Base-by-base conservation (phyloP, 2,797 vertebrate genomes). In the Tragopan temminckii region DNA sequence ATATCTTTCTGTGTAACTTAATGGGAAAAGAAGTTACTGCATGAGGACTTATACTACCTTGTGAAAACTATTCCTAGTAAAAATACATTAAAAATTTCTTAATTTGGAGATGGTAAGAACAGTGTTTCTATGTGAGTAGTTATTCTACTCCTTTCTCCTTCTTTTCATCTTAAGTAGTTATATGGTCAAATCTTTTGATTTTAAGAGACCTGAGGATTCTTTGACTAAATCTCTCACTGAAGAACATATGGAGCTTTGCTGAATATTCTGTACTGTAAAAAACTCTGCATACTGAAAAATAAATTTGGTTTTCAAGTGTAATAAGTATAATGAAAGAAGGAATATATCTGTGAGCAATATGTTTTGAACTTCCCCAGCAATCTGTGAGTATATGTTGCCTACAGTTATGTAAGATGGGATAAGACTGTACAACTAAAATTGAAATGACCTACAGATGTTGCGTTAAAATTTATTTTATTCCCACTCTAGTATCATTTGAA, bases 21-120 rank as follows among this genome's bases (percentile, higher is more conserved):
- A 3, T 57, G 5, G 7, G 1, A 33, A 82, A 77, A 80, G 15
- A 63, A 14, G 12, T 63, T 48, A 46, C 7, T 43, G 42, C 42
- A 18, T 5, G 14, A 62, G 2, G 57, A 61, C 36, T 63, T 57
- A 12, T 27, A n/a, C 1, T 38, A 58, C 11, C 15, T 79, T 74
- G 3, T 45, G 7, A 16, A 24, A 4, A 25, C 64, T 62, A 17
- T 45, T 57, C 57, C 42, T 38, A 38, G 4, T 18, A 36, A 82
- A 66, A 3, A 58, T 4, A n/a, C 10, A 29, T 7, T 13, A 33
- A 36, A 8, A 0, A 21, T 43, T 50, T 11, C 1, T 0, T 50
- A 4, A 31, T 58, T 53, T 58, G 10, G 7, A 61, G 2, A 62
- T 5, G 2, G 1, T n/a, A 72, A 77, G 10, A 83, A 53, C 3